Evolutionary conservation across 2,113 vertebrate genomes (phyloP), one percentile per base, ranked within the genome.

Genomic region (Gopherus flavomarginatus): DNA sequence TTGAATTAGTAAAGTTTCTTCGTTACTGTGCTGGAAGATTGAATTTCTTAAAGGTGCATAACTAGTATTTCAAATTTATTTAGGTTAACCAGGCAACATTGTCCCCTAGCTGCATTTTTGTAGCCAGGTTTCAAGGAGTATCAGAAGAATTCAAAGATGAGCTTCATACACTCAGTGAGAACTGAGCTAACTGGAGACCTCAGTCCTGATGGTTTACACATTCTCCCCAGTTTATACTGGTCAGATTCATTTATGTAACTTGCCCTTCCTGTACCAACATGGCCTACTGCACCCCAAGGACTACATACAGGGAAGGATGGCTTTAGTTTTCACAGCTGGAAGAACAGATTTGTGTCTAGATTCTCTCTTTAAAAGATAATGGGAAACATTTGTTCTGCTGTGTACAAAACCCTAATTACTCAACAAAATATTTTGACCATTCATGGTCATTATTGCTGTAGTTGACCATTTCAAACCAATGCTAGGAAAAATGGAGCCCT

Each of bases 11-110:
- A 69, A 16, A 31, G 35, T 69, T 69, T 17, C 31, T 90, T 91
- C 85, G 79, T 86, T 85, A 77, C 88, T 80, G 24, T 53, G 83
- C 26, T 95, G 89, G 50, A 90, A 19, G 59, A 89, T 89, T 52
- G 21, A 69, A 11, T 86, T 53, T 94, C 69, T 93, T n/a, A 92
- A 49, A 95, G 90, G 54, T 24, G 17, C 24, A 77, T 80, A 88
- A 17, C 19, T 84, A 12, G 21, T 90, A 87, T 96, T 97, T 94
- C 86, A 86, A 24, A 79, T 91, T 80, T 69, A n/a, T 35, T 35
- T n/a, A 69, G 62, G n/a, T 69, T 17, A 91, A 49, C 27, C 89
- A 1, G 38, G 47, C 78, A 92, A 87, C 26, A 12, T 85, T 92
- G 27, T 75, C 19, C 78, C 54, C 6, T 89, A 9, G 87, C 87